Percentiles rank a stretch among this genome's conserved stretches.
Evolutionary conservation across 2,113 vertebrate species (phyloP).

Genomic region (Myxocyprinus asiaticus): DNA sequence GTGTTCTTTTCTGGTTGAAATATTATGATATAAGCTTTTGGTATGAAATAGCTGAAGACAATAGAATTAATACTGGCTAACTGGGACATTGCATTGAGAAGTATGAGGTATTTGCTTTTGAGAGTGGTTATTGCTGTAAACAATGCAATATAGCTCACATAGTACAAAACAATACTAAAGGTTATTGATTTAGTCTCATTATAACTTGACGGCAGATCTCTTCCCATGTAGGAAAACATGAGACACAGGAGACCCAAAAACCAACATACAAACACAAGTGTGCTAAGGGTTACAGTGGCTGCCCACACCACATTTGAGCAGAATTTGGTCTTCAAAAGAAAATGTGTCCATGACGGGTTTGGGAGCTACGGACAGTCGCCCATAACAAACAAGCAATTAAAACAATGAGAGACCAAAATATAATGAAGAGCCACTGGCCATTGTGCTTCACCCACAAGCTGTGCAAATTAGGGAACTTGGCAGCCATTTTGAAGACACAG

Average conservation of each 20-base stretch:
- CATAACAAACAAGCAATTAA: slow-evolving; percentile 57
- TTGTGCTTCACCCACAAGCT: slow-evolving; percentile 77
- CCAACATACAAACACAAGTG: slow-evolving; percentile 50
- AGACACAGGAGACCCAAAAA: slow-evolving; percentile 76
- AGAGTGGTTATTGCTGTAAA: slow-evolving; percentile 65
- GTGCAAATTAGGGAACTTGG: slow-evolving; percentile 71
- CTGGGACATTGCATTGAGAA: slow-evolving; percentile 59
- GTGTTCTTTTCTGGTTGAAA: slow-evolving; percentile 80
- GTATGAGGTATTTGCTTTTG: slow-evolving; percentile 62
- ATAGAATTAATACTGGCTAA: slow-evolving; percentile 71
- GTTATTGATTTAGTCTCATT: slow-evolving; percentile 87
- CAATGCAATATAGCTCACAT: slow-evolving; percentile 75
- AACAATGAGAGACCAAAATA: slow-evolving; percentile 61
- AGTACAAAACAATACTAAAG: slow-evolving; percentile 80
- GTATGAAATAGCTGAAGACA: slow-evolving; percentile 80
- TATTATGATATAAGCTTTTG: slow-evolving; percentile 80
- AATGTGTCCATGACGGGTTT: slow-evolving; percentile 63
- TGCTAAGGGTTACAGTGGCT: rapidly evolving
- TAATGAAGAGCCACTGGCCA: slow-evolving; percentile 73
- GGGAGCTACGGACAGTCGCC: slow-evolving; percentile 54
- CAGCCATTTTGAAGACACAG: slow-evolving; percentile 83
- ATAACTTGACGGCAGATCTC: slow-evolving; percentile 87
- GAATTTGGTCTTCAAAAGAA: slow-evolving; percentile 59
- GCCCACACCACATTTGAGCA: slow-evolving; percentile 69
- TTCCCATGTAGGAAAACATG: slow-evolving; percentile 84